Evolutionary conservation across 2,888 invertebrate species (phyloP), one percentile per base, ranked within the genome.

Genomic region (Drosophila mettleri): DNA sequence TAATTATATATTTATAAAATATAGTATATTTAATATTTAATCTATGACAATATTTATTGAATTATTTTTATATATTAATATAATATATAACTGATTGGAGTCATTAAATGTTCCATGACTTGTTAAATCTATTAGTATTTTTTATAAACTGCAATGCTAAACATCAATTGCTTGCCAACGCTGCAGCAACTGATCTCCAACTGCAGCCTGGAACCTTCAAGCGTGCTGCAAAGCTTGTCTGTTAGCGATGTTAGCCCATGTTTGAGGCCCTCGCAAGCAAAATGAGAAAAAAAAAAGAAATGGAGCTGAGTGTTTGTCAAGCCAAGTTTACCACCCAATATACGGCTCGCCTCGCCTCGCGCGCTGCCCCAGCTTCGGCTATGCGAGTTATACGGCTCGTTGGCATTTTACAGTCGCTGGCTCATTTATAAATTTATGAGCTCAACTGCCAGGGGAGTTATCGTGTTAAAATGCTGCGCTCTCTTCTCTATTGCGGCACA

Each of bases 371-470:
- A n/a, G 49, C 16, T 14, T 22, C 39, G 31, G 34, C 48, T 33
- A 33, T 38, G 61, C 31, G 59, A 76, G 74, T 74, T 74, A 74
- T 74, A 76, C 78, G 86, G 76, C 87, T 84, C 87, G 81, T 82
- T 82, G 82, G 72, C 82, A 87, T 85, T 85, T 86, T 81, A 81
- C 87, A 85, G 85, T 82, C 87, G 85, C 74, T 74, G 80, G 87
- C 86, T 85, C 88, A 85, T 85, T 85, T 87, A 85, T 85, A 85
- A 85, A 85, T 85, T 85, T 85, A 85, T 85, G 84, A 87, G 86
- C 86, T 80, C 86, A 85, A 85, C 83, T 87, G 84, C 88, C 84
- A 85, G 78, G 84, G 84, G 84, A 85, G 88, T 87, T 87, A 85
- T 87, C 86, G 86, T 87, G 80, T 87, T 84, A 85, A 87, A 85